Evolutionary conservation across 2,888 invertebrate species (phyloP), one percentile per base, ranked within the genome.

Genomic region (Lysandra coridon): DNA sequence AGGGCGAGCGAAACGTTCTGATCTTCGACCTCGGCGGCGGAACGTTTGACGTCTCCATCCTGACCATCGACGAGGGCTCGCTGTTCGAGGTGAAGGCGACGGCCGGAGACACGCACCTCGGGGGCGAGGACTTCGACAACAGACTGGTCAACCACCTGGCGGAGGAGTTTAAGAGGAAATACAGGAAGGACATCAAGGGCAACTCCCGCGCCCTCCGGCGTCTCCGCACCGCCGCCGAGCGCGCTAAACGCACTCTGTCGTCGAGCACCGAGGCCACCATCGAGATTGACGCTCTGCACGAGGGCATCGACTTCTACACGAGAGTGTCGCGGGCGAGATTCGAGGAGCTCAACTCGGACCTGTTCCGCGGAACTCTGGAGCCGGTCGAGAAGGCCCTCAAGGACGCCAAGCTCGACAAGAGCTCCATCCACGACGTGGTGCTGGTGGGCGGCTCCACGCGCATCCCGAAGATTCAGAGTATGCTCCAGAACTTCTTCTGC

Each of bases 91-190:
- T 97, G 4, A 97, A 96, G 88, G 95, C 98, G 0, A 98, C 97
- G 2, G 97, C 97, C 57, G 98, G 98, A 57, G 98, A 98, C 87
- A 98, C 98, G 5, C 98, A 97, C 87, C 95, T 97, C 79, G 97
- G 97, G 37, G 97, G 97, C 14, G 97, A 97, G 88, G 96, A 97
- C 90, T 95, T 95, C 81, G 87, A 96, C 87, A 96, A 96, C 87
- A 90, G 96, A 79, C 91, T 97, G 82, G 96, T 97, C 4, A 95
- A 94, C 83, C 96, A 96, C 85, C 95, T 97, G 75, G 95, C 95
- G 40, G 96, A 97, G 12, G 97, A 97, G 88, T 97, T 97, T 88
- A 96, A 96, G 86, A 92, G 97, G 17, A 97, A 97, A 86, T 96
- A 94, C 90, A 96, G 95, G 82, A 97, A 97, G 87, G 97, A 98